Conservation (phyloP, 2,797 vertebrate genomes). For the Euphonia xanthogaster region DNA sequence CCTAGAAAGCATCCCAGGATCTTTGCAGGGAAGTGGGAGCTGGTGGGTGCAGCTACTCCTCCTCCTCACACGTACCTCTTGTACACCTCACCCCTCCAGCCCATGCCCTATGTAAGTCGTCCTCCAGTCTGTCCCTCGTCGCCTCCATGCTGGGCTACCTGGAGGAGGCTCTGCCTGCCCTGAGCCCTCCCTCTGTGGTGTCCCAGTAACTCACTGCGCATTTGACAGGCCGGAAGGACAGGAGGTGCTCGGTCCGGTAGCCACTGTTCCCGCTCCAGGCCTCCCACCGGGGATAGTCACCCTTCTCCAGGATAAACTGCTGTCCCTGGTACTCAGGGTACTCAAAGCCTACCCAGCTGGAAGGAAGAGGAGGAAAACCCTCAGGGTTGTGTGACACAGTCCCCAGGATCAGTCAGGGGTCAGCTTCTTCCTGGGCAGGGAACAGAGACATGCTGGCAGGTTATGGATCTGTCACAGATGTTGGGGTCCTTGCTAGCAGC, state of each 20-base stretch:
- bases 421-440: background rate
- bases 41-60: background rate
- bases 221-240: conserved; percentile 93
- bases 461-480: background rate
- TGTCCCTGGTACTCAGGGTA: conserved; percentile 97
- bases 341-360: conserved; percentile 92
- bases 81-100: background rate
- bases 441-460: background rate
- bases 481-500: background rate
- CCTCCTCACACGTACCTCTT: accelerated
- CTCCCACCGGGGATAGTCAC: conserved; percentile 92
- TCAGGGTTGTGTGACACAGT: background rate
- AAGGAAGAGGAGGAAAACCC: background rate
- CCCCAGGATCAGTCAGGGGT: background rate
- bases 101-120: accelerated
- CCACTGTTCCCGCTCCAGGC: conserved; percentile 94
- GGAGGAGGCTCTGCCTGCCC: background rate
- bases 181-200: accelerated
- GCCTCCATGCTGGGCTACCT: background rate
- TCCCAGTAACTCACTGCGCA: conserved; percentile 83
- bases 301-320: conserved; percentile 97
- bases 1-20: background rate
- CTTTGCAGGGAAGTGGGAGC: background rate
- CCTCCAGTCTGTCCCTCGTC: background rate
- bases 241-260: conserved; percentile 93